Percentiles rank a stretch among this genome's conserved stretches.
phyloP scores from a whole-genome alignment of 2,888 invertebrate species.

The Acanthococcus lagerstroemiae region DNA sequence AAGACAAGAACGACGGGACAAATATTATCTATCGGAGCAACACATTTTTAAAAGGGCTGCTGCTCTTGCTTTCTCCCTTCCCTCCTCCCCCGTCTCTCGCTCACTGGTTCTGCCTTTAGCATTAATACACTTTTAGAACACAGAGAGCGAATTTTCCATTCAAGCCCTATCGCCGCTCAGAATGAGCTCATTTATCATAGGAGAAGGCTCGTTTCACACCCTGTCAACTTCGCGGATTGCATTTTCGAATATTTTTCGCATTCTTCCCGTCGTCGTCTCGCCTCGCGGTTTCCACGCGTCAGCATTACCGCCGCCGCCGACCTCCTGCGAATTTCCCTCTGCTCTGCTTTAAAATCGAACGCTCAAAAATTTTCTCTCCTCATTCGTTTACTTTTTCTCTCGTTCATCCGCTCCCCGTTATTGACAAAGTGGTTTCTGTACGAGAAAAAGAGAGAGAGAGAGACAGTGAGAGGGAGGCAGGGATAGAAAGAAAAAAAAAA shows the following conservation, averaged over 20 bases:
- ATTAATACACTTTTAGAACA: slow-evolving; percentile 23
- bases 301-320: background rate
- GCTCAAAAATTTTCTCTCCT: background rate
- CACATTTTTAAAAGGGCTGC: background rate
- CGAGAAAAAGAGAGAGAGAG: too few species aligned
- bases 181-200: slow-evolving; percentile 30
- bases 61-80: background rate
- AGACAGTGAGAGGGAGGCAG: too few species aligned
- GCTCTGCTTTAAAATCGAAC: slow-evolving; percentile 17
- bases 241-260: slow-evolving; percentile 26
- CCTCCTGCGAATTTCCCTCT: background rate
- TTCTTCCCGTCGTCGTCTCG: slow-evolving; percentile 3
- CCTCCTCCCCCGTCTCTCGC: too few species aligned
- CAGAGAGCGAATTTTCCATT: slow-evolving; percentile 24
- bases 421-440: background rate
- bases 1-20: background rate
- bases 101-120: background rate
- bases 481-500: too few species aligned
- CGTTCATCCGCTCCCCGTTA: background rate
- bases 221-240: slow-evolving; percentile 29
- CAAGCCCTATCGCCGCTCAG: slow-evolving; percentile 20
- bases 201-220: slow-evolving; percentile 29
- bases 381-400: background rate
- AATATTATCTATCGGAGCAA: background rate
- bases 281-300: background rate